Base-by-base conservation (phyloP, 1,140 invertebrate genomes). In the Caenorhabditis briggsae region DNA sequence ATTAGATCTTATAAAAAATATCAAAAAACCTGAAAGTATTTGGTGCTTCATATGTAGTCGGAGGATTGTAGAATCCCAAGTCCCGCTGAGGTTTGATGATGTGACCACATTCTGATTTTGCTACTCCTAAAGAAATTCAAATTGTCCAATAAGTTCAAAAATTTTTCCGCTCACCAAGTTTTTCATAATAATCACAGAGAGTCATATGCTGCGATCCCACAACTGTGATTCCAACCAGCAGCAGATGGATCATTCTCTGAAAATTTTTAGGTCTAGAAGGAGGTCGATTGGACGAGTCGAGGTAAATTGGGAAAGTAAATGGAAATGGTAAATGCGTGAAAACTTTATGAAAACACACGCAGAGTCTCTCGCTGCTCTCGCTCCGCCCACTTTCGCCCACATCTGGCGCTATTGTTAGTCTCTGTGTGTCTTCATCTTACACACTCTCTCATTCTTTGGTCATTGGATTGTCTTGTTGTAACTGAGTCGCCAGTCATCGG, bases 141-240 rank as follows among this genome's bases (percentile, higher is more conserved):
- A 33, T 53, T 25, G 2, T 58, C 25, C n/a, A 9, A 16, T 23
- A 82, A 82, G 20, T 20, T 16, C 23, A 14, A 20, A 48, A 14
- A 33, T 0, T 18, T 18, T 11, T 12, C 14, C 3, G 23, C 55
- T 50, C n/a, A 85, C 84, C 84, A 56, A 85, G 46, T 56, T 85
- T 85, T 70, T 58, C 84, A 74, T 74, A 85, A 58, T 85, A 85
- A n/a, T 85, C 84, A 56, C 84, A 85, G 43, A 85, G 65, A 18
- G 84, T 85, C 46, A 85, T 78, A 23, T 50, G 70, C 46, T 78
- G 70, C 23, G 70, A 78, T 78, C 70, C 70, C 11, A 78, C 70
- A 78, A 78, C 70, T 78, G 70, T 78, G 43, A 78, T 78, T 23
- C 70, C 70, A 78, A 78, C 43, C 70, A 78, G 33, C 70, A 78